Evolutionary conservation across 2,113 vertebrate species (phyloP), one percentile per base, ranked within the genome.

Genomic region (Artemisiospiza belli): DNA sequence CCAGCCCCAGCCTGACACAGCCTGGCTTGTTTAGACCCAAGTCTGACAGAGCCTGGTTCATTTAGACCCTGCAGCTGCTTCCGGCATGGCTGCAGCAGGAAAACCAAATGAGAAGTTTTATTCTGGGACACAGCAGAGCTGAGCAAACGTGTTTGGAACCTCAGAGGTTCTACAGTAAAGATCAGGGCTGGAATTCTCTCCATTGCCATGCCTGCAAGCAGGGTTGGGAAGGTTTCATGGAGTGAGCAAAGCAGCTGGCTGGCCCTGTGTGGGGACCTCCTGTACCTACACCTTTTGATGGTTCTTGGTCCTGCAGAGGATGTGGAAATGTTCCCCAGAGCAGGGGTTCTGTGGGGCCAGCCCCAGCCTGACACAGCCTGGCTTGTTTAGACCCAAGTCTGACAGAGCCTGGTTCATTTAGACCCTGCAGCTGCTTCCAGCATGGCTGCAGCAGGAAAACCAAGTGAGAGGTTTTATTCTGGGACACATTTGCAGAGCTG

Each of bases 21-120:
- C 46, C 46, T 46, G 37, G 37, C 37, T 39, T 39, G 10, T 39
- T 11, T 39, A 39, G 37, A 11, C 37, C 37, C 37, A 39, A 39
- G 37, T 39, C 37, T 39, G 37, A 39, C 37, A 39, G 37, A 39
- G 37, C 37, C 37, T 39, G 37, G 37, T 11, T 39, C 37, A 39
- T 63, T 95, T 17, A 86, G 25, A 37, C 31, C 54, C 84, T n/a
- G 83, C 87, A 90, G 92, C 93, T 95, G 88, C 59, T 83, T 44
- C 33, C 52, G 4, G 73, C 28, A 6, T 10, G 74, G 54, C 74
- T 91, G 47, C 22, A 58, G 27, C 39, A 72, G 79, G 44, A 76
- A 64, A 58, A 11, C 28, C 62, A n/a, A 58, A 67, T 17, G 21
- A 49, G 81, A 49, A 55, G 31, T 19, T 94, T 94, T 49, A 10